Base-by-base conservation (phyloP, 1,140 invertebrate genomes). In the Arion vulgaris region DNA sequence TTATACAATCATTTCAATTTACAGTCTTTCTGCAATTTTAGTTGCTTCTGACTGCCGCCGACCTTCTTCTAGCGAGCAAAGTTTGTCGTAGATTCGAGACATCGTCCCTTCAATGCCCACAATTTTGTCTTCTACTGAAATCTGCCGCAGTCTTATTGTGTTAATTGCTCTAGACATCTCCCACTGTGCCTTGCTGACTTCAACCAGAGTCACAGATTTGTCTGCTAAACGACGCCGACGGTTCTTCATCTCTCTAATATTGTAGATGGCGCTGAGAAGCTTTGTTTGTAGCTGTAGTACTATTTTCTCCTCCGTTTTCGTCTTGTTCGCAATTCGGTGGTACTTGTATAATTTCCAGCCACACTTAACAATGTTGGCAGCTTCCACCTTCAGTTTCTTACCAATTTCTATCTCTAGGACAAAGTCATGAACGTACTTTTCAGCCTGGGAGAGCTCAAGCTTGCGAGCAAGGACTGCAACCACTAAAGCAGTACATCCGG, bases 371-470 rank as follows among this genome's bases (percentile, higher is more conserved):
- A 92, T 88, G 81, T 91, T 91, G 23, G 91, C 91, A 5, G 91
- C 91, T 71, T 91, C 88, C 62, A 88, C 62, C 83, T 92, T 92
- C 19, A 89, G 82, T 28, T 85, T 53, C 68, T 92, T 91, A 49
- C 90, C 89, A 17, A 92, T 81, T 57, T 92, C 89, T 19, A 90
- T 88, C 71, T 91, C 90, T 26, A 91, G 87, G 2, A 92, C 91
- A 83, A 92, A 92, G 79, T 92, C 90, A 83, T 92, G 91, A 19
- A 92, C 92, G 82, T 91, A 92, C 82, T 91, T 92, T 84, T 92
- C 92, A 17, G 91, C 86, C 39, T 91, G 83, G 2, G 90, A 90
- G 1, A 92, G 85, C 84, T 92, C 92, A 23, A 92, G 79, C 83
- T 91, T 91, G 38, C 89, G 74, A 5, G 91, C 91, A 17, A 92